These are phyloP conservation scores for Syngnathus floridae DNA, from an alignment of 2,113 vertebrate species.

Conservation along the genomic window DNA sequence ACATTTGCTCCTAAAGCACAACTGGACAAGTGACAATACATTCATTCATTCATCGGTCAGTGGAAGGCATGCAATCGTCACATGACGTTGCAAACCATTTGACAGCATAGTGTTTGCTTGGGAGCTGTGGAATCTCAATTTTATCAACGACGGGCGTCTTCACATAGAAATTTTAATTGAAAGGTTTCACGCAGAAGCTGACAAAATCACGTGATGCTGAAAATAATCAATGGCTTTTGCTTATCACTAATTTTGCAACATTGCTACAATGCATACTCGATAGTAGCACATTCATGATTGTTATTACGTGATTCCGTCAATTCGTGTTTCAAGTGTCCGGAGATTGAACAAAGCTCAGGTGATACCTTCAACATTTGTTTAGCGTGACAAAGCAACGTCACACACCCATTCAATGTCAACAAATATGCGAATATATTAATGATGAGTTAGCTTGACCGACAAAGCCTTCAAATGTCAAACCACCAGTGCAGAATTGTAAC, in stretches of 20 bases:
- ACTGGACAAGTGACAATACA: neutral
- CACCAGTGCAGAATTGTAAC: neutral
- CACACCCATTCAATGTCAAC: neutral
- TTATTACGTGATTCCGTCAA: neutral
- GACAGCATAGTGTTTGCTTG: neutral
- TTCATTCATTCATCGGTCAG: neutral
- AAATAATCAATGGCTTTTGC: neutral
- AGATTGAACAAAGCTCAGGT: neutral
- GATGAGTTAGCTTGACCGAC: neutral
- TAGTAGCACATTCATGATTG: too few species aligned
- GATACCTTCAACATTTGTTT: neutral
- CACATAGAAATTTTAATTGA: too few species aligned
- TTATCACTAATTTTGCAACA: neutral
- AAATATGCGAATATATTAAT: neutral
- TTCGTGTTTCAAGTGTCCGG: neutral
- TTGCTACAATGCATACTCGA: neutral
- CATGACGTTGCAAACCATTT: neutral
- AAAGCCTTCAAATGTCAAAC: neutral
- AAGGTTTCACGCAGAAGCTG: too few species aligned
- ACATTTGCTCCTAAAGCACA: too few species aligned
- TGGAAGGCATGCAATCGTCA: neutral
- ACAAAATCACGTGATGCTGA: neutral
- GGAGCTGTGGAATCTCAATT: too few species aligned
- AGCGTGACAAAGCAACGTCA: neutral
- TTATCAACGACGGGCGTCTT: too few species aligned